Evolutionary conservation across 2,113 vertebrate genomes (phyloP), one percentile per base, ranked within the genome.

Genomic region (Sclerurus mexicanus): DNA sequence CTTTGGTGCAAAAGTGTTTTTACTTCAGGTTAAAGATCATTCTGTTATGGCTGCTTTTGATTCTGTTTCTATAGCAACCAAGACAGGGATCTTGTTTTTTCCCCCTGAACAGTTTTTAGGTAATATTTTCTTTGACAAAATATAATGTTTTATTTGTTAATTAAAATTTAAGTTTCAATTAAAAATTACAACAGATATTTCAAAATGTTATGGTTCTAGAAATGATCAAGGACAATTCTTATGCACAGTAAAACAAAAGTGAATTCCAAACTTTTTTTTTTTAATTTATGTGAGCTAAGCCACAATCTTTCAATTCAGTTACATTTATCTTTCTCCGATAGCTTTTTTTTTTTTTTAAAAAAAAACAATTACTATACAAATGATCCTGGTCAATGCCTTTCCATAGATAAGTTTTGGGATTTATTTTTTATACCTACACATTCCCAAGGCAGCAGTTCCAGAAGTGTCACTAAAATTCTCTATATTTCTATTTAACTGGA

Each of bases 41-140:
- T 89, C 47, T 78, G 9, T 79, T 79, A 79, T 62, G 69, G 58
- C 20, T 93, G 81, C n/a, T 91, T 94, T 77, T 91, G 31, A 83
- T 91, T 93, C 52, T 93, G 90, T 79, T 96, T 92, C 87, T 94
- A 96, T 96, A 95, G 95, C 92, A 95, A 94, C 90, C 30, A 92
- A n/a, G 27, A 72, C 11, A 64, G 15, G 22, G 31, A 46, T 87
- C 24, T 13, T 49, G 49, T 64, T 89, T 64, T 77, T 79, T 62
- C 19, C 24, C 55, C 24, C 47, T 58, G 24, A 58, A 73, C 39
- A 59, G 47, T 55, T 93, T 90, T 93, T 84, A 80, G 72, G 59
- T 55, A 92, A 10, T 31, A 78, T 52, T 92, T 92, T 76, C 40
- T 77, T 87, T 78, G 46, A 52, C 10, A 80, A 40, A 76, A 73